Evolutionary conservation across 2,888 invertebrate species (phyloP).

Genomic region (Odiellus spinosus): DNA sequence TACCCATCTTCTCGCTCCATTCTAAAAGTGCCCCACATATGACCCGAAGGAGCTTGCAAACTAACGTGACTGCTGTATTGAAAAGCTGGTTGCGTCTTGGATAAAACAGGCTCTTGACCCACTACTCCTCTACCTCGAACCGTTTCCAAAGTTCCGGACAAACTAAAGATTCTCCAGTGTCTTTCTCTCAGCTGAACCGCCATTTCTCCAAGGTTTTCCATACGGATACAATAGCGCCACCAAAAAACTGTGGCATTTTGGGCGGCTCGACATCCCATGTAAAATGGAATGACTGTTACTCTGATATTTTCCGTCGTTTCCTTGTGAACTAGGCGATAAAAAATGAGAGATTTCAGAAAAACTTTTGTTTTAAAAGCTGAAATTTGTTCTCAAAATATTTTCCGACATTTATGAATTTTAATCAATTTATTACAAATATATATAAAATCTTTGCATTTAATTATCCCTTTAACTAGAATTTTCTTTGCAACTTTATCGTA

Average conservation of each 20-base stretch:
- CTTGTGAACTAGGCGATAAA: too few relatives aligned
- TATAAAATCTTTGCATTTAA: too few relatives aligned
- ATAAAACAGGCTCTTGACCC: slow-evolving; percentile 84
- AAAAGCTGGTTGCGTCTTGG: slow-evolving; percentile 75
- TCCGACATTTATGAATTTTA: too few relatives aligned
- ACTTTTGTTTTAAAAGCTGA: too few relatives aligned
- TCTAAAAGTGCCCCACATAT: slow-evolving; percentile 97
- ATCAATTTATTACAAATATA: too few relatives aligned
- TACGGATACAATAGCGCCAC: slow-evolving; percentile 95
- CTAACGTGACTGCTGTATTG: slow-evolving; percentile 97
- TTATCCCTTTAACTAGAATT: too few relatives aligned
- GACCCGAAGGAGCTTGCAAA: slow-evolving; percentile 89
- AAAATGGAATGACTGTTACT: slow-evolving; percentile 96
- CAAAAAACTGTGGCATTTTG: slow-evolving; percentile 27
- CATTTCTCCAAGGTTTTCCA: slow-evolving; percentile 79
- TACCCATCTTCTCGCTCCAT: slow-evolving; percentile 95
- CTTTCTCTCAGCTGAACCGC: slow-evolving; percentile 85
- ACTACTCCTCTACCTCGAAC: slow-evolving; percentile 81
- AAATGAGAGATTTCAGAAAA: too few relatives aligned
- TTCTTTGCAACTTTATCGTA: too few relatives aligned
- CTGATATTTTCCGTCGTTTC: slow-evolving; percentile 92
- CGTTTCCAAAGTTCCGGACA: slow-evolving; percentile 72
- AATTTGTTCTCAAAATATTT: too few relatives aligned
- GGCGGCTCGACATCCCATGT: slow-evolving; percentile 76
- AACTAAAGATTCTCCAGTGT: slow-evolving; percentile 95